These are phyloP conservation scores for Caenorhabditis sp. DNA, from an alignment of 2,888 invertebrate genomes.

Conservation along the genomic window DNA sequence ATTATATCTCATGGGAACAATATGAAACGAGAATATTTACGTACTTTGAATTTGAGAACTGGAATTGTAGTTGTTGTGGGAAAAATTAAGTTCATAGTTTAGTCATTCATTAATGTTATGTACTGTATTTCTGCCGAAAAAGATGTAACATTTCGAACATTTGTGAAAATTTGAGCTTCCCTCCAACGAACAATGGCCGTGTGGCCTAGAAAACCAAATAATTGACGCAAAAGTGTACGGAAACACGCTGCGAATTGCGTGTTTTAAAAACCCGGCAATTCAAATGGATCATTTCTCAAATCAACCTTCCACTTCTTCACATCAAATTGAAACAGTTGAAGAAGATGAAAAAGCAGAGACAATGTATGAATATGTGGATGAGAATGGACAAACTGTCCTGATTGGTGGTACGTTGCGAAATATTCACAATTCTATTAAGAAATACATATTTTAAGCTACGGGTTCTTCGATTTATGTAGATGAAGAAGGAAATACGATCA, in stretches of 20 bases:
- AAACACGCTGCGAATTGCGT: not conserved
- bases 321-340: not conserved
- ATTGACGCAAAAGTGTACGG: not conserved
- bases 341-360: not conserved
- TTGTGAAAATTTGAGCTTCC: not conserved
- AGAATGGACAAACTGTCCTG: not conserved
- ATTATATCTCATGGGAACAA: conserved; percentile 1
- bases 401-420: not conserved
- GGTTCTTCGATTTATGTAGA: not conserved
- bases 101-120: no score
- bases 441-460: not conserved
- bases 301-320: conserved; percentile 1
- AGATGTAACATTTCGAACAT: no score
- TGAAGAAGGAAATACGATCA: conserved; percentile 9
- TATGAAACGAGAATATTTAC: not conserved
- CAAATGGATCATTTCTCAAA: not conserved
- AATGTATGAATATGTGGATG: conserved; percentile 10
- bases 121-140: no score
- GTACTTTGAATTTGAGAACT: not conserved
- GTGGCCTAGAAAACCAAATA: not conserved
- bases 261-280: not conserved
- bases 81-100: no score
- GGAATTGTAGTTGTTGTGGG: not conserved
- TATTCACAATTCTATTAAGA: not conserved
- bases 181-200: not conserved